These are phyloP conservation scores for Halcyon chelicuti DNA, from an alignment of 2,797 vertebrate genomes.

Conservation along the genomic window DNA sequence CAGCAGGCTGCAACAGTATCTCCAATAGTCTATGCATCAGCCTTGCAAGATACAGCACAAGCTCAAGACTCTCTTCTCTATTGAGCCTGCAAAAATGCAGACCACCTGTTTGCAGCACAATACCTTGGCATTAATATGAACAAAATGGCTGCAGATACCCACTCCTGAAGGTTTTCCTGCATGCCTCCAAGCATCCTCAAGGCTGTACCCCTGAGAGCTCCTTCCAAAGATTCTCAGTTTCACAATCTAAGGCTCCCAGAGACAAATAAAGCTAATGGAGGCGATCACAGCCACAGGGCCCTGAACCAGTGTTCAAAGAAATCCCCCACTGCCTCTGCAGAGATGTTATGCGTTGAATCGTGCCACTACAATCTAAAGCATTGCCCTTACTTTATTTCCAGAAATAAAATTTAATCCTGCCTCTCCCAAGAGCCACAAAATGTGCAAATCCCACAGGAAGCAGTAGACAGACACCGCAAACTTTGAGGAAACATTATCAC, in stretches of 20 bases:
- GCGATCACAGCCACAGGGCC: background rate
- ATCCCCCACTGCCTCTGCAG: background rate
- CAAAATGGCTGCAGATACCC: conserved; percentile 61
- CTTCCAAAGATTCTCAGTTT: background rate
- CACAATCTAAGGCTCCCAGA: background rate
- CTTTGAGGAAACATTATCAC: background rate
- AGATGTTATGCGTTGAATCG: background rate
- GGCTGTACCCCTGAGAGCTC: background rate
- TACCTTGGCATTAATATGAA: background rate
- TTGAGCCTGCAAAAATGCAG: background rate
- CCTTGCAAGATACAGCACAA: background rate
- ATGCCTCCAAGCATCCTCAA: background rate
- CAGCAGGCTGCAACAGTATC: background rate
- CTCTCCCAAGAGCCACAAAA: background rate
- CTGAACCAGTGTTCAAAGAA: background rate
- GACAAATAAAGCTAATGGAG: background rate
- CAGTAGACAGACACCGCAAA: background rate
- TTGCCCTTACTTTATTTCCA: background rate
- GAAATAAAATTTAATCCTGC: background rate
- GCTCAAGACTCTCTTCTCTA: background rate
- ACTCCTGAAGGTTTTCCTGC: background rate
- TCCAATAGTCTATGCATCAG: background rate
- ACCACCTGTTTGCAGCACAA: conserved; percentile 32
- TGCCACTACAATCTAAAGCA: background rate
- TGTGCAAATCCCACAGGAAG: background rate